Evolutionary conservation across 2,888 invertebrate genomes (phyloP).

Genomic region (Eumacrocentrus americanus): DNA sequence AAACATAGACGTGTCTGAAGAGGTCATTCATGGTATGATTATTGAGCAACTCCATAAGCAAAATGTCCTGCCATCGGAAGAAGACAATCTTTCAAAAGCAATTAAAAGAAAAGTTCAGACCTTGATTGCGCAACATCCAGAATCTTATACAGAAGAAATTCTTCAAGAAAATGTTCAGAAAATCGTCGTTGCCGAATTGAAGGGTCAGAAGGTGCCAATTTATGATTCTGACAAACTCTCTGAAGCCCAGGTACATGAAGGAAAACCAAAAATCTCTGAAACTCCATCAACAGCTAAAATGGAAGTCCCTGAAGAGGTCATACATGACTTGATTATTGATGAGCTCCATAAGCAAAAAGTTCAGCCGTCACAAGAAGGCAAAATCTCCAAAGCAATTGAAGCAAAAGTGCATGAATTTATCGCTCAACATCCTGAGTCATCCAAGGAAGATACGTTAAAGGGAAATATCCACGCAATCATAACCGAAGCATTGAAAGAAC

Average conservation of each 20-base stretch:
- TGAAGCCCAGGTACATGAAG: not conserved
- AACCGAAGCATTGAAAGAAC: not conserved
- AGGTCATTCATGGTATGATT: slow-evolving; percentile 8
- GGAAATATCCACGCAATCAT: not conserved
- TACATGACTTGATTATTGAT: slow-evolving; percentile 7
- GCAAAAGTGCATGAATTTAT: not conserved
- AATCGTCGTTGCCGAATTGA: not conserved
- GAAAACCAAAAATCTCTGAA: not conserved
- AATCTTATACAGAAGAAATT: slow-evolving; percentile 14
- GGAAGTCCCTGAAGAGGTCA: slow-evolving; percentile 8
- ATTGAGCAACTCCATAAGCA: slow-evolving; percentile 7
- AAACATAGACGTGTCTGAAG: slow-evolving; percentile 24
- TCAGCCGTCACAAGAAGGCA: slow-evolving; percentile 2
- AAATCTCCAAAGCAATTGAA: slow-evolving; percentile 10
- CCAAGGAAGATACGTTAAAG: not conserved
- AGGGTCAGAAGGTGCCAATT: not conserved
- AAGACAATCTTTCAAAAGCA: slow-evolving; percentile 17
- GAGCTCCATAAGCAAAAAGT: slow-evolving; percentile 10
- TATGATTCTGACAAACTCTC: not conserved
- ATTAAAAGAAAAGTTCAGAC: slow-evolving; percentile 2
- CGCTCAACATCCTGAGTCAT: not conserved
- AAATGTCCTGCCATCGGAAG: slow-evolving; percentile 16
- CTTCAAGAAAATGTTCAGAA: slow-evolving; percentile 12
- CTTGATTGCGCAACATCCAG: not conserved
- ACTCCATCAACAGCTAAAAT: not conserved